Base-by-base conservation (phyloP, 2,888 invertebrate species). In the Melieria picta region DNA sequence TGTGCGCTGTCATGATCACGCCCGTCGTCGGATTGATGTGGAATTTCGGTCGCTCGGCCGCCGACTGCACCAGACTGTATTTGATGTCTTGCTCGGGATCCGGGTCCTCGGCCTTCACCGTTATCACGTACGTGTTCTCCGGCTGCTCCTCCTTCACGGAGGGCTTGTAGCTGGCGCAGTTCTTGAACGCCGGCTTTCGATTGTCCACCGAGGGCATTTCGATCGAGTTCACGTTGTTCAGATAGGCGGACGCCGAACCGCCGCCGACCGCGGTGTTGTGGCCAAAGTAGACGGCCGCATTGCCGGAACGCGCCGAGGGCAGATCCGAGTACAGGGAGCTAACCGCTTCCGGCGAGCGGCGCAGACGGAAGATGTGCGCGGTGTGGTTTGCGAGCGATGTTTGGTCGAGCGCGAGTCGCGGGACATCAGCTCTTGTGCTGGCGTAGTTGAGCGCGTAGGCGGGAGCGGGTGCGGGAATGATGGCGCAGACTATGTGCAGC, bases 111-210 rank as follows among this genome's bases (percentile, higher is more conserved):
- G 87, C 87, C 58, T 84, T 77, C 46, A 87, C 87, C 72, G 76
- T 80, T 71, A 95, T 91, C 10, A 98, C 95, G 77, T 89, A 90
- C 0, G 93, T 93, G 71, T 92, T 93, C 52, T 90, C 87, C 0
- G 90, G 89, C 83, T 93, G 91, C 80, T 93, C 93, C 87, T 97
- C 97, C 82, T 92, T 91, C 42, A 96, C 93, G 46, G 90, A 89
- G 0, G 94, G 95, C 80, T 91, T 91, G 87, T 97, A 97, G 79
- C 89, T 90, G 71, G 91, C 90, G 87, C 98, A 98, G 79, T 94
- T 90, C 57, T 90, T 91, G 87, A 97, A 97, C 74, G 93, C 90
- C 2, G 97, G 97, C 82, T 97, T 97, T 84, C 95, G 93, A 87
- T 94, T 95, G 87, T 95, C 91, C 57, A 85, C 79, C 55, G 79